Evolutionary conservation across 2,797 vertebrate species (phyloP).

Genomic region (Hozukius guyotensis): DNA sequence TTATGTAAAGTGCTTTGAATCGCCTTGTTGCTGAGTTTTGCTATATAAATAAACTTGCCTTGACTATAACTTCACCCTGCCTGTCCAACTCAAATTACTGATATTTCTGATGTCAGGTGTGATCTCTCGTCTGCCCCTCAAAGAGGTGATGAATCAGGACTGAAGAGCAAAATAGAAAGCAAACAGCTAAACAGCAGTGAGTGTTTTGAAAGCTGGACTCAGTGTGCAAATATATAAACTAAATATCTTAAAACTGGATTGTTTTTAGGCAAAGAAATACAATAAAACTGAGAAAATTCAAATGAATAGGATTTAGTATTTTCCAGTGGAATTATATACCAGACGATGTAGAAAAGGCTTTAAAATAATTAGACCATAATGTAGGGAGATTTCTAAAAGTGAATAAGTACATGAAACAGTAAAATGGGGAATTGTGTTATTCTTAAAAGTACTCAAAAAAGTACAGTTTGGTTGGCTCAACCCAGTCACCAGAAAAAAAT

Average conservation of each 20-base stretch:
- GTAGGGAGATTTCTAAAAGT: no score
- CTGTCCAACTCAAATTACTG: not conserved
- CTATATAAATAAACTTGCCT: no score
- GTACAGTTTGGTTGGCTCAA: no score
- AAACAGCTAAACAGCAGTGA: not conserved
- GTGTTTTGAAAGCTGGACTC: not conserved
- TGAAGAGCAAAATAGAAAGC: not conserved
- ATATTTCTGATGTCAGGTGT: constrained; percentile 1
- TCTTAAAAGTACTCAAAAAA: no score
- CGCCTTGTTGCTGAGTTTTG: no score
- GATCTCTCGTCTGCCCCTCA: constrained; percentile 12
- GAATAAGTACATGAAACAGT: not conserved
- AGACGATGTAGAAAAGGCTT: not conserved
- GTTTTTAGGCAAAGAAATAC: not conserved
- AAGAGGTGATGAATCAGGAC: constrained; percentile 20
- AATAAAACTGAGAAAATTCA: not conserved
- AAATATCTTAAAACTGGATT: not conserved
- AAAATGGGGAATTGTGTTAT: not conserved
- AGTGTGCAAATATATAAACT: not conserved
- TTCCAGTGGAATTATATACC: no score
- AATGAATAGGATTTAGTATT: not conserved
- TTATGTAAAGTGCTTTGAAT: not conserved
- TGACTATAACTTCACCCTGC: constrained; percentile 19
- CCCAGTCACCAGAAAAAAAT: no score
- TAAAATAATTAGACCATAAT: not conserved